These are phyloP conservation scores for Euzophera pinguis DNA, from an alignment of 2,888 invertebrate genomes.

Conservation along the genomic window DNA sequence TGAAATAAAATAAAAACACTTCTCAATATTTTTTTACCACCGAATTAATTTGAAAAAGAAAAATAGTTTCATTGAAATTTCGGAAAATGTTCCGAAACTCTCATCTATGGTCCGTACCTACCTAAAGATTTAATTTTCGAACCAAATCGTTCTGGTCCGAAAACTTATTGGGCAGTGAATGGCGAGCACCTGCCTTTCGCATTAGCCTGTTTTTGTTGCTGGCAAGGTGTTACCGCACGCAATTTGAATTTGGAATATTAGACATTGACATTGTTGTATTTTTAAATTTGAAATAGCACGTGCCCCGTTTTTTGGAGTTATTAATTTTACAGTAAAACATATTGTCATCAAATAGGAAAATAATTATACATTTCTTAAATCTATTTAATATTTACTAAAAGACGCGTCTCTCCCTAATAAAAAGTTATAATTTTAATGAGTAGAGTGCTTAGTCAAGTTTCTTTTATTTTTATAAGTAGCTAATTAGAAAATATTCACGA, in stretches of 20 bases:
- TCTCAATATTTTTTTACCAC: no score
- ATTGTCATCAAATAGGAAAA: no score
- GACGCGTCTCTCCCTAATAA: no score
- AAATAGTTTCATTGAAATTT: no score
- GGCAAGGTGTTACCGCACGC: conserved; percentile 54
- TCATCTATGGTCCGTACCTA: no score
- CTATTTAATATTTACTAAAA: no score
- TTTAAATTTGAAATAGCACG: conserved; percentile 5
- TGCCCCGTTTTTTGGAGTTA: neutral
- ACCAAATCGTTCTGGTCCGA: conserved; percentile 20
- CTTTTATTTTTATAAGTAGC: neutral
- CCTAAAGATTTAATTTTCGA: neutral
- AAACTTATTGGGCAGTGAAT: conserved; percentile 32
- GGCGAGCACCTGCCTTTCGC: conserved; percentile 56
- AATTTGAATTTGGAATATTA: conserved; percentile 48
- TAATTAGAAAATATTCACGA: neutral
- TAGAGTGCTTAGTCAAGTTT: neutral
- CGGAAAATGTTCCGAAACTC: no score
- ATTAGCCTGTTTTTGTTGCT: conserved; percentile 47
- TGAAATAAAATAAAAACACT: no score
- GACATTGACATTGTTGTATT: conserved; percentile 30
- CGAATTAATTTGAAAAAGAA: no score
- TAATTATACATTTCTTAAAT: no score
- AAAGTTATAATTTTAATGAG: no score
- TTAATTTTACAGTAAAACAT: neutral